Evolutionary conservation across 1,140 invertebrate species (phyloP).

Genomic region (Calosoma granatense): DNA sequence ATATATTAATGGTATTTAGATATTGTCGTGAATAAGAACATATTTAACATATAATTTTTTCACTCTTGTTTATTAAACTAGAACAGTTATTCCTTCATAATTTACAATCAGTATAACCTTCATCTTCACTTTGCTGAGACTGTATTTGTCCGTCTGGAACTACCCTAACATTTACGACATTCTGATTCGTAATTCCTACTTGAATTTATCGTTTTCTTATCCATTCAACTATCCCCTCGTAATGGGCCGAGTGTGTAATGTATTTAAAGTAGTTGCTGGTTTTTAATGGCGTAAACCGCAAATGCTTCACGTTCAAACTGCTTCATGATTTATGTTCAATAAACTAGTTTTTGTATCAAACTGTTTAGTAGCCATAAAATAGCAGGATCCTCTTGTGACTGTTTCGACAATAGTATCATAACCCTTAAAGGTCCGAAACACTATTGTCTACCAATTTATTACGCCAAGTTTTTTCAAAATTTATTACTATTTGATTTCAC

Average conservation of each 20-base stretch:
- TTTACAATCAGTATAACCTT: too few relatives aligned
- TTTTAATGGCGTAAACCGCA: background rate
- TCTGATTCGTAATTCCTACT: too few relatives aligned
- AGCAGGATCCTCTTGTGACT: background rate
- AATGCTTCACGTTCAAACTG: background rate
- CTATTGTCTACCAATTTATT: background rate
- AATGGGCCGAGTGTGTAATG: background rate
- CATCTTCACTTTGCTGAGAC: too few relatives aligned
- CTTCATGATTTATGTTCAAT: conserved; percentile 2
- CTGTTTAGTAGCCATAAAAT: background rate
- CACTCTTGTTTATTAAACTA: too few relatives aligned
- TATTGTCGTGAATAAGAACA: too few relatives aligned
- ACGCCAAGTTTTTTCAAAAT: background rate
- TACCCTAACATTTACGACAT: too few relatives aligned
- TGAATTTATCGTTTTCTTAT: too few relatives aligned
- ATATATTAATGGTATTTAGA: too few relatives aligned
- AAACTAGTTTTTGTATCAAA: conserved; percentile 5
- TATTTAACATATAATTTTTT: too few relatives aligned
- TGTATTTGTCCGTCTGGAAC: too few relatives aligned
- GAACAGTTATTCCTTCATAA: too few relatives aligned
- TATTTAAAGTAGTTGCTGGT: background rate
- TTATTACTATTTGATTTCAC: background rate
- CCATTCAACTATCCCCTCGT: too few relatives aligned
- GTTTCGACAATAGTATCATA: background rate
- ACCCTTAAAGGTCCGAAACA: background rate